Base-by-base conservation (phyloP, 2,797 vertebrate genomes). In the Falco cherrug region DNA sequence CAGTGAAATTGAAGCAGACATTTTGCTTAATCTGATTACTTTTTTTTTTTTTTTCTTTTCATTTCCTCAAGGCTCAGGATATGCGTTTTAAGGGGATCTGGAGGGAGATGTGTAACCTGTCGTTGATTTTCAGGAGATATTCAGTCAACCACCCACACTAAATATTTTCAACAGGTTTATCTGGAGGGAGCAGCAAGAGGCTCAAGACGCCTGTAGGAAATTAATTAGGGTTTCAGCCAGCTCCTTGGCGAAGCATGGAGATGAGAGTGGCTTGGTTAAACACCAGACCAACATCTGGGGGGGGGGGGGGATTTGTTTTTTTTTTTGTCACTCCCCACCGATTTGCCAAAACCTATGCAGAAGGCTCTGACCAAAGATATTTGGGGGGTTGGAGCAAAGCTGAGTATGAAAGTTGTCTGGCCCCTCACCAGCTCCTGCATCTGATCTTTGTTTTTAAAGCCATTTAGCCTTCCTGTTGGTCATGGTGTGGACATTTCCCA, bases 41-140 rank as follows among this genome's bases (percentile, higher is more conserved):
- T 39, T 51, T 5, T 84, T 50, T 6, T 6, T 48, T 41, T 45
- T 5, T 84, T 50, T 6, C 51, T n/a, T 43, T 21, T 0, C 13
- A 31, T 77, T 93, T 88, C 54, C 74, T 59, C 1, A 5, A 78
- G 74, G 24, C 8, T 4, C n/a, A 25, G 48, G 37, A 14, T 25
- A 2, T 43, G 65, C 1, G 2, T 26, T 50, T 56, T 0, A 0
- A 47, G 13, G 43, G 21, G 13, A 20, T 3, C 41, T 47, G 59
- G 28, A 69, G 35, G n/a, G 70, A 87, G 5, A 18, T 3, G 21
- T 14, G 20, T 41, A 63, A 39, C 29, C 39, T n/a, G 43, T 16
- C 74, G 31, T 22, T 90, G 70, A 63, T 87, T 93, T 93, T 37
- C 80, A 76, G 54, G 33, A 84, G 67, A 25, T 61, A 20, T 15